These are phyloP conservation scores for Marmota monax DNA, from an alignment of 2,113 vertebrate genomes.

Conservation along the genomic window DNA sequence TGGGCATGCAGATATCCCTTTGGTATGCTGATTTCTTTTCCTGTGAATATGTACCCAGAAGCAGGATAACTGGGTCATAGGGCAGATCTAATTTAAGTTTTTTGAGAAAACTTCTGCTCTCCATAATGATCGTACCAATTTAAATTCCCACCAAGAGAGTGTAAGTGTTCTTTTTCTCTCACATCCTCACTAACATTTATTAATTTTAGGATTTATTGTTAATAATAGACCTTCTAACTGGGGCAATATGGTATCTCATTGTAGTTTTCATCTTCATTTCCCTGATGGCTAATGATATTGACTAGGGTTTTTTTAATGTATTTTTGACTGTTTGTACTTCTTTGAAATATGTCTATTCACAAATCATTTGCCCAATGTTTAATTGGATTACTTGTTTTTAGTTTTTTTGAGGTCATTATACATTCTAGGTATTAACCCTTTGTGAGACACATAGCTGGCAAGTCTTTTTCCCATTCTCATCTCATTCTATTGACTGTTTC, in stretches of 20 bases:
- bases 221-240: neutral
- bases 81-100: neutral
- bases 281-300: neutral
- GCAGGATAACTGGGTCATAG: rapidly evolving
- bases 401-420: neutral
- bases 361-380: neutral
- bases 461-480: neutral
- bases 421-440: neutral
- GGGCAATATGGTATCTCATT: neutral
- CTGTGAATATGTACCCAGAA: neutral
- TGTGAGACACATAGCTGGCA: neutral
- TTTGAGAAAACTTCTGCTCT: neutral
- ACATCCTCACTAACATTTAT: neutral
- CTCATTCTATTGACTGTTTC: neutral
- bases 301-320: neutral
- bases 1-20: neutral
- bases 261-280: neutral
- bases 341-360: neutral
- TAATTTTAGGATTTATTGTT: neutral
- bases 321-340: neutral
- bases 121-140: too few species aligned
- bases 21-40: neutral
- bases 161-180: neutral
- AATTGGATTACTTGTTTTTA: neutral
- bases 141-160: neutral